Percentiles rank a stretch among this genome's conserved stretches.
Conservation (phyloP, 2,797 vertebrate species). For the Harpagifer antarcticus region DNA sequence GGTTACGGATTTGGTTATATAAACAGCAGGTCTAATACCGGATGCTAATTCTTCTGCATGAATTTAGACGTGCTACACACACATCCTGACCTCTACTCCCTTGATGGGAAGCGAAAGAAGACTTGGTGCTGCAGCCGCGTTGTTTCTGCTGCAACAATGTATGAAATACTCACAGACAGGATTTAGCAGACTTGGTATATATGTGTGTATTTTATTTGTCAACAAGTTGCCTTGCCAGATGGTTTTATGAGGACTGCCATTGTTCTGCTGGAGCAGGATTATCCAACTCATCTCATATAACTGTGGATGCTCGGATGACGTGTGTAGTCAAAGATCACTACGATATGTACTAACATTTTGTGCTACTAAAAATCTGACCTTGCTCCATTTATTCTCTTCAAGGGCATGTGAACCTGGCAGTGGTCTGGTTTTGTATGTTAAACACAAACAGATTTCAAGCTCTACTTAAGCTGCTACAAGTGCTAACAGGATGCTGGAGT, state of each 20-base stretch:
- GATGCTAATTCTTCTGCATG: neutral
- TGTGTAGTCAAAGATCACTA: neutral
- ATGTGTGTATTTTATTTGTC: neutral
- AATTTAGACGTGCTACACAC: neutral
- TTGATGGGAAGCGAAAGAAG: neutral
- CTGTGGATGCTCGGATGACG: neutral
- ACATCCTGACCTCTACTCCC: neutral
- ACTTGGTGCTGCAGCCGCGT: neutral
- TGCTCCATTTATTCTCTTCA: slow-evolving; percentile 6
- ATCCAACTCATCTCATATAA: neutral
- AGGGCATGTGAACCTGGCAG: slow-evolving; percentile 3
- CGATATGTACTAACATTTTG: neutral
- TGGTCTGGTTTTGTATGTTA: neutral
- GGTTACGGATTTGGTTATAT: neutral
- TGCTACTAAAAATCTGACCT: slow-evolving; percentile 8
- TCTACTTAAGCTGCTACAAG: slow-evolving; percentile 13
- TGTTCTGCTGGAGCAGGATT: neutral
- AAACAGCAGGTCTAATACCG: neutral
- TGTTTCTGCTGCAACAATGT: neutral
- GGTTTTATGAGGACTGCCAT: neutral
- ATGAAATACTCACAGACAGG: neutral
- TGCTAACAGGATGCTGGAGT: slow-evolving; percentile 3
- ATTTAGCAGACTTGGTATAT: neutral
- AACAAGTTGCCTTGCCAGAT: neutral
- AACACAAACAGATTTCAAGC: slow-evolving; percentile 8